Conservation (phyloP, 2,797 vertebrate genomes). For the Coranthus polyacanthus region DNA sequence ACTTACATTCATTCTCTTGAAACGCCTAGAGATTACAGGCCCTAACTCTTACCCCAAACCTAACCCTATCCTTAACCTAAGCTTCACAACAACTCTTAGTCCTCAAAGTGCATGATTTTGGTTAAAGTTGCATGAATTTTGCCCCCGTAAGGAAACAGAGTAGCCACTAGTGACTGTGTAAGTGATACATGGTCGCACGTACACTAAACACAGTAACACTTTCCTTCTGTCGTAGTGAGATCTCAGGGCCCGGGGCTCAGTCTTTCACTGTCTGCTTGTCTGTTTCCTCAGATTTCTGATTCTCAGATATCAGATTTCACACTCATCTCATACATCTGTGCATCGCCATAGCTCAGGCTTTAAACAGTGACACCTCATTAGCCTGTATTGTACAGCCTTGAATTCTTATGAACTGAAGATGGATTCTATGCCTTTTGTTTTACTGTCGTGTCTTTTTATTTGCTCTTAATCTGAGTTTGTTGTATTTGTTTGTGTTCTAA, state of each 20-base stretch:
- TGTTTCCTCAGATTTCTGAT: conserved; percentile 44
- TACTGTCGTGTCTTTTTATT: conserved; percentile 34
- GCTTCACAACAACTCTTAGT: too few species aligned
- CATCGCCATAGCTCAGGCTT: conserved; percentile 58
- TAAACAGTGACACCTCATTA: conserved; percentile 71
- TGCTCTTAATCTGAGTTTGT: conserved; percentile 51
- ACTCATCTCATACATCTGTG: conserved; percentile 69
- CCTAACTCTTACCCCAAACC: too few species aligned
- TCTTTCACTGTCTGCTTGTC: conserved; percentile 57
- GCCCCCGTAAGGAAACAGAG: too few species aligned
- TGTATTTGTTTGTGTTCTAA: conserved; percentile 43
- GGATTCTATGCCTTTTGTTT: conserved; percentile 55
- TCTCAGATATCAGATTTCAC: conserved; percentile 63
- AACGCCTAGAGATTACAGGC: too few species aligned
- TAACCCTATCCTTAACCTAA: too few species aligned
- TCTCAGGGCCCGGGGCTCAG: conserved; percentile 49
- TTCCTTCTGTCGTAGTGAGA: conserved; percentile 53
- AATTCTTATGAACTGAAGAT: conserved; percentile 49
- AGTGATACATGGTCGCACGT: neutral
- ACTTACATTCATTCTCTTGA: neutral
- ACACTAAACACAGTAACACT: conserved; percentile 33
- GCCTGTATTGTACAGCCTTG: conserved; percentile 60
- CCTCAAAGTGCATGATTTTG: too few species aligned
- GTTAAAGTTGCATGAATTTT: too few species aligned
- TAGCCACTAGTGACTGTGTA: too few species aligned